Evolutionary conservation across 2,888 invertebrate species (phyloP), one percentile per base, ranked within the genome.

Genomic region (Ariolimax columbianus): DNA sequence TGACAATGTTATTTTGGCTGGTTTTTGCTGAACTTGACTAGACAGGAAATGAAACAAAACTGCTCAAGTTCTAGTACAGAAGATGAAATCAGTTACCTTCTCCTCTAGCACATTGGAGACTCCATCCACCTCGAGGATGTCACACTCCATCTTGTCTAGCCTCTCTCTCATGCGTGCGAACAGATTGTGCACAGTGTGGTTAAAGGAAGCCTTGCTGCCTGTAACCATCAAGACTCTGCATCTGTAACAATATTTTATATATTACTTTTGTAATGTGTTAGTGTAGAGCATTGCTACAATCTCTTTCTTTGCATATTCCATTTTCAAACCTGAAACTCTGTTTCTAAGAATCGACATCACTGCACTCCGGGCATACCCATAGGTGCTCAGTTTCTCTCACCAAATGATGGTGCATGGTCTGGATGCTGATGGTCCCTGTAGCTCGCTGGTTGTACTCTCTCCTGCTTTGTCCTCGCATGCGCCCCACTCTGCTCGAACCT

Each of bases 71-170:
- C 19, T 19, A n/a, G 59, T 26, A 59, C 4, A 47, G 47, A 47
- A 47, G 47, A 47, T 47, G 3, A 23, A 55, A 55, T 23, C 36
- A 82, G 96, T 95, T 92, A 97, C 97, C 93, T 97, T 96, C 95
- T 98, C 97, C 88, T 96, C 96, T 86, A 98, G 95, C 11, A 97
- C 97, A 94, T 97, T 97, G n/a, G 97, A 97, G 77, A 96, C 97
- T 87, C 96, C 96, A 91, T 97, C 97, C 87, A 98, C 96, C 93
- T 97, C 97, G 83, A 98, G 95, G 88, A 97, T 96, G 87, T 97
- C 97, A 81, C 97, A 96, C 92, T 96, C 96, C 91, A 97, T 96
- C 93, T 97, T 97, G 93, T 97, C 97, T 81, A 92, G 87, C 51
- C 89, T 89, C 77, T 91, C 90, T 40, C 91, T 87, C 89, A 94